A percentile compares a stretch with the other conserved stretches of the same genome.
phyloP scores from a whole-genome alignment of 2,113 vertebrate genomes.

The Rhinopomastus cyanomelas region DNA sequence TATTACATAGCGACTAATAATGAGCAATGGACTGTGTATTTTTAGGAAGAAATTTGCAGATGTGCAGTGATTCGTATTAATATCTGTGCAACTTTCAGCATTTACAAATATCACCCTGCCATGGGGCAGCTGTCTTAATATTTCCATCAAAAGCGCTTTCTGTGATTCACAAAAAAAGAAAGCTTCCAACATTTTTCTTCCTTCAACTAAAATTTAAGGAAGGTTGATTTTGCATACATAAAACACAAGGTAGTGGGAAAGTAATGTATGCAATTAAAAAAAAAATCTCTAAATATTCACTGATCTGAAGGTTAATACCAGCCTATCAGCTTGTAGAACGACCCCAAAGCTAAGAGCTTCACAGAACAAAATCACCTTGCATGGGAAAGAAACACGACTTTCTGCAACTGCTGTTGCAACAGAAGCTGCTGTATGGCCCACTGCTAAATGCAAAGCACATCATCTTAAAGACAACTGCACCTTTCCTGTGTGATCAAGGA shows the following conservation, averaged over 20 bases:
- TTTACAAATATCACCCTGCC: background rate
- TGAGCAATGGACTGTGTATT: slow-evolving; percentile 5
- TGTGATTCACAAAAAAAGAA: background rate
- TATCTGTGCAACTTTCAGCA: background rate
- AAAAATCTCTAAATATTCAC: background rate
- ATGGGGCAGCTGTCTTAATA: background rate
- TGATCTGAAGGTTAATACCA: slow-evolving; percentile 16
- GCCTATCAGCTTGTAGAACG: background rate
- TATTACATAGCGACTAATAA: slow-evolving; percentile 44
- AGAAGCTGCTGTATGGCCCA: background rate
- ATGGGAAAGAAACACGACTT: background rate
- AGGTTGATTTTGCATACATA: background rate
- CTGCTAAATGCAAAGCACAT: background rate
- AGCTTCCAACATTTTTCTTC: background rate
- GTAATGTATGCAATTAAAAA: slow-evolving; percentile 40
- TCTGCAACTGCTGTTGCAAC: background rate
- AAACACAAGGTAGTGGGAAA: background rate
- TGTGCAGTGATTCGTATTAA: background rate
- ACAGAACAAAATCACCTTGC: background rate
- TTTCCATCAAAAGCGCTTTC: background rate
- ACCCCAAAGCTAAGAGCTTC: background rate
- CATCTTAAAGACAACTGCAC: background rate
- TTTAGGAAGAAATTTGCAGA: slow-evolving; percentile 35
- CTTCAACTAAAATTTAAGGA: slow-evolving; percentile 61
- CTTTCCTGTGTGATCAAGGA: background rate